Percentiles rank a stretch among this genome's conserved stretches.
phyloP scores from a whole-genome alignment of 2,888 invertebrate genomes.

The Tenthredo mesomela region DNA sequence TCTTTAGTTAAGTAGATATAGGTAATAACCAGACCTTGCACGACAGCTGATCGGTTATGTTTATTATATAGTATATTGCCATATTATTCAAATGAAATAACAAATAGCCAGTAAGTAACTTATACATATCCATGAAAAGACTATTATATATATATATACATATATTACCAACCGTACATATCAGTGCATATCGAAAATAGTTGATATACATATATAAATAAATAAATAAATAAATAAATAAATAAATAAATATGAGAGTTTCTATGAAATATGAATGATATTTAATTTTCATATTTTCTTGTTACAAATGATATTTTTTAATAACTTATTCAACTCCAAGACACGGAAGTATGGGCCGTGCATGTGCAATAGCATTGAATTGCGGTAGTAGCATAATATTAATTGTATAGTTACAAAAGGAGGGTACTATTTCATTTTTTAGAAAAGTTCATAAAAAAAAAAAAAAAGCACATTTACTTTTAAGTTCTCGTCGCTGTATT shows the following conservation, averaged over 20 bases:
- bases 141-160: constrained; percentile 56
- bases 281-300: constrained; percentile 45
- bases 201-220: constrained; percentile 55
- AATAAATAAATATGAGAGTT: constrained; percentile 57
- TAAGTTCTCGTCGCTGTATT: constrained; percentile 29
- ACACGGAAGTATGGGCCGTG: constrained; percentile 50
- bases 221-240: constrained; percentile 56
- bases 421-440: constrained; percentile 18
- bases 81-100: constrained; percentile 61
- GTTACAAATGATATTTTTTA: constrained; percentile 50
- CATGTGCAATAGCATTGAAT: constrained; percentile 46
- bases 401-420: constrained; percentile 5
- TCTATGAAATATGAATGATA: constrained; percentile 49
- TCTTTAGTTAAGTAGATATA: constrained; percentile 58
- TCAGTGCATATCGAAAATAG: constrained; percentile 56
- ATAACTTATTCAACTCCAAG: constrained; percentile 42
- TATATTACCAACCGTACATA: constrained; percentile 56
- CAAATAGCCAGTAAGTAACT: constrained; percentile 43
- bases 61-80: constrained; percentile 75
- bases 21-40: constrained; percentile 52
- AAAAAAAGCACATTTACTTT: constrained; percentile 29
- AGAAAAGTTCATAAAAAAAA: neutral
- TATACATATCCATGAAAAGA: constrained; percentile 49
- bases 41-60: constrained; percentile 70
- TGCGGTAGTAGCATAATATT: constrained; percentile 1